Conservation (phyloP, 2,113 vertebrate genomes). For the Nansenia antarctica region DNA sequence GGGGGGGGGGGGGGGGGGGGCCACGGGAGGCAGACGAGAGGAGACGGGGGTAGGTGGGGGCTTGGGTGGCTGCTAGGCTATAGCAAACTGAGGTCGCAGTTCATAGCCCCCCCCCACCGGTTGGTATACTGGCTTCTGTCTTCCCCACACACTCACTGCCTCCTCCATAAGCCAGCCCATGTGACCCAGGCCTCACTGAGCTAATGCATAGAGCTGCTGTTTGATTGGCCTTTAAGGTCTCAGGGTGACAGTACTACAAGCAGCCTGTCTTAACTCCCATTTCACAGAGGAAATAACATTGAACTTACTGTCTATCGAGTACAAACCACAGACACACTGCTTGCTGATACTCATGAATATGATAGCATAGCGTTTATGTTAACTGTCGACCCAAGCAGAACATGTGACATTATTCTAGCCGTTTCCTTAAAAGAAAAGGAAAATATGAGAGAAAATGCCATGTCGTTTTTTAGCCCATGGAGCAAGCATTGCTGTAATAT, state of each 20-base stretch:
- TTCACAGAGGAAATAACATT: conserved; percentile 39
- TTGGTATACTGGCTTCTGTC: not conserved
- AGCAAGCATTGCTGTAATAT: conserved; percentile 26
- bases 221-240: conserved; percentile 33
- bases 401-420: not conserved
- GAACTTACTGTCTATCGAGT: conserved; percentile 16
- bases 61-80: not conserved
- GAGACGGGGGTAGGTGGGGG: not conserved
- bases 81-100: no score
- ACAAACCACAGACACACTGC: not conserved
- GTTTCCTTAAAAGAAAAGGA: conserved; percentile 36
- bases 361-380: not conserved
- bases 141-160: conserved; percentile 7
- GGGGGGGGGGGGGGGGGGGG: not conserved
- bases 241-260: conserved; percentile 19
- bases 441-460: conserved; percentile 21
- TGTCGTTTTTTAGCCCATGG: conserved; percentile 37
- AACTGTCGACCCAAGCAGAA: not conserved
- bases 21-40: not conserved
- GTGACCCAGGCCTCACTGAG: conserved; percentile 51
- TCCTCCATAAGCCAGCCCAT: conserved; percentile 44
- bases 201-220: conserved; percentile 46
- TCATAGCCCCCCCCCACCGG: not conserved
- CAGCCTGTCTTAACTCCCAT: conserved; percentile 41
- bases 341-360: not conserved